Evolutionary conservation across 2,797 vertebrate species (phyloP).

Genomic region (Phalanger gymnotis): DNA sequence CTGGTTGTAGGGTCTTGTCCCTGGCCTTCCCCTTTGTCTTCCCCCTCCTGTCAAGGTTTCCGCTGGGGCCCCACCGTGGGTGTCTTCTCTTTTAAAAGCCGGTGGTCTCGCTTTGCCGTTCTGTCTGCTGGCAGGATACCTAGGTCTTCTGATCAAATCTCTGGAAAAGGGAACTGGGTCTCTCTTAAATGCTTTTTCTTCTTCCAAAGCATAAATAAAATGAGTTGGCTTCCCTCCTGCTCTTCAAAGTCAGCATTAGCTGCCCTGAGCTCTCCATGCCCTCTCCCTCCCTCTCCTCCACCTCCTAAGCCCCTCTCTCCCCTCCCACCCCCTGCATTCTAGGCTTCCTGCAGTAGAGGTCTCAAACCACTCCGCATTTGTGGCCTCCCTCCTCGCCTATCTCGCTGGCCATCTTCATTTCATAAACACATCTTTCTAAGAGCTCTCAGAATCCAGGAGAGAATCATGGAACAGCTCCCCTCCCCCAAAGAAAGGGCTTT

Average conservation of each 20-base stretch:
- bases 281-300: background rate
- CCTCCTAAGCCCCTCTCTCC: background rate
- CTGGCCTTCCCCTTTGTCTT: background rate
- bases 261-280: background rate
- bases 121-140: constrained; percentile 66
- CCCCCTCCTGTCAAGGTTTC: background rate
- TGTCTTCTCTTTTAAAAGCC: background rate
- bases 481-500: background rate
- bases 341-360: background rate
- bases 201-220: background rate
- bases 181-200: constrained; percentile 54
- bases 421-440: background rate
- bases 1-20: no score
- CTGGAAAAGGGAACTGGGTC: constrained; percentile 66
- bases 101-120: constrained; percentile 75
- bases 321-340: background rate
- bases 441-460: background rate
- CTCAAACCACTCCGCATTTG: background rate
- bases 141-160: constrained; percentile 76
- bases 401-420: background rate
- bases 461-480: background rate
- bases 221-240: background rate
- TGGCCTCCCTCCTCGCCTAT: background rate
- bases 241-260: background rate
- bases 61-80: background rate